Evolutionary conservation across 2,797 vertebrate species (phyloP).

Genomic region (Cirrhinus molitorella): DNA sequence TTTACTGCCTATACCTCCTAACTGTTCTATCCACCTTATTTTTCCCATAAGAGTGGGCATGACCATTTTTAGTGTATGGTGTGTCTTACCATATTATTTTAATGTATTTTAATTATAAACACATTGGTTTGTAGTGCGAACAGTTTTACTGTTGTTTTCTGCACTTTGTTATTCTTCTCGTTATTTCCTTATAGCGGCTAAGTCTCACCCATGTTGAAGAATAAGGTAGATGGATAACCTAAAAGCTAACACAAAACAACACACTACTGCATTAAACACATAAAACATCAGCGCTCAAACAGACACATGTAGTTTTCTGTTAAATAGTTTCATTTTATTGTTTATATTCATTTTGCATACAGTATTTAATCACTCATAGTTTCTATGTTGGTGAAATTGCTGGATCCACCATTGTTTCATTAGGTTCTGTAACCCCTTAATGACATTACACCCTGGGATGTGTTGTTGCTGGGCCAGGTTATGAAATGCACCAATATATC

Average conservation of each 20-base stretch:
- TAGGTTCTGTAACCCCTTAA: constrained; percentile 50
- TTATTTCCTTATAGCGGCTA: no score
- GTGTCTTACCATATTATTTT: no score
- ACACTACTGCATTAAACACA: not conserved
- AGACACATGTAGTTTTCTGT: constrained; percentile 52
- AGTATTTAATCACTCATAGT: constrained; percentile 78
- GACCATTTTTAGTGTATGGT: no score
- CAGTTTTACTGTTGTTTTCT: no score
- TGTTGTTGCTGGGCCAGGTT: constrained; percentile 66
- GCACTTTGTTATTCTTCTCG: no score
- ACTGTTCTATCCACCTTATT: no score
- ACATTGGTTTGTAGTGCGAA: no score
- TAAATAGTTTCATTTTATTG: constrained; percentile 76
- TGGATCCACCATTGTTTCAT: constrained; percentile 64
- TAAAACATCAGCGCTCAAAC: not conserved
- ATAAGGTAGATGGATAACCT: not conserved
- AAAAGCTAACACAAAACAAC: not conserved
- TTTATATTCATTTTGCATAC: constrained; percentile 82
- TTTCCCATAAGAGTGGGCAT: no score
- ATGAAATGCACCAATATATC: constrained; percentile 54
- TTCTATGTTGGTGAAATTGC: constrained; percentile 77
- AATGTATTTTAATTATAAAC: no score
- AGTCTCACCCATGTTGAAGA: no score
- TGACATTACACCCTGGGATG: constrained; percentile 60
- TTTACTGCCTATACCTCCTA: not conserved